Evolutionary conservation across 1,140 invertebrate genomes (phyloP), one percentile per base, ranked within the genome.

Genomic region (Saccostrea cuccullata): DNA sequence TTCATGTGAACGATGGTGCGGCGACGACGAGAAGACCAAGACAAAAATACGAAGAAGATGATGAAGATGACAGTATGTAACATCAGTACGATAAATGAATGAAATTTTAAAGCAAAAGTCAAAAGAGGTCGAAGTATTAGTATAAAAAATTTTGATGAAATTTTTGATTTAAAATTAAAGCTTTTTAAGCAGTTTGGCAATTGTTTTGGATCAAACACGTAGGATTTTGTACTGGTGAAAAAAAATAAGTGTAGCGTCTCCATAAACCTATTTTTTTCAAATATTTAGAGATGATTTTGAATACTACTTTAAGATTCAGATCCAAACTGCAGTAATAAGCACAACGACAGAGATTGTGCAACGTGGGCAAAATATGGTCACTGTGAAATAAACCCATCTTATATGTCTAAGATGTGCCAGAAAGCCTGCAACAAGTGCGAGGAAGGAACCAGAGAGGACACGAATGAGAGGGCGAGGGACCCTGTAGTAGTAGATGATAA

Each of bases 331-430:
- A 83, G 73, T 5, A 86, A 55, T 47, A 60, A 77, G 11, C 86
- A 86, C 36, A 84, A 89, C 55, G 89, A 88, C 84, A 90, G 87
- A 88, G 83, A 91, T n/a, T 94, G 93, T 88, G 70, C 87, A 4
- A 86, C 89, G 0, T 94, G 93, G 92, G 91, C 92, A 30, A 91
- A 91, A 20, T 84, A 90, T 26, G 92, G 92, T n/a, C 92, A 93
- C 70, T 94, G 93, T 88, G 91, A 93, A 0, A 86, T 91, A n/a
- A 94, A 94, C 86, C 89, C 87, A 3, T 82, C 77, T 0, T 94
- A 91, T 90, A 94, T 94, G 93, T 84, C 73, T 0, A 83, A 30
- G 55, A 90, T 92, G 82, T 94, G 93, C 84, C 86, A 85, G 36
- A 89, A 90, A 55, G 89, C 93, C 0, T 94, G 93, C 84, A 89